phyloP scores from a whole-genome alignment of 2,888 invertebrate species.

The Mythimna lalbum region DNA sequence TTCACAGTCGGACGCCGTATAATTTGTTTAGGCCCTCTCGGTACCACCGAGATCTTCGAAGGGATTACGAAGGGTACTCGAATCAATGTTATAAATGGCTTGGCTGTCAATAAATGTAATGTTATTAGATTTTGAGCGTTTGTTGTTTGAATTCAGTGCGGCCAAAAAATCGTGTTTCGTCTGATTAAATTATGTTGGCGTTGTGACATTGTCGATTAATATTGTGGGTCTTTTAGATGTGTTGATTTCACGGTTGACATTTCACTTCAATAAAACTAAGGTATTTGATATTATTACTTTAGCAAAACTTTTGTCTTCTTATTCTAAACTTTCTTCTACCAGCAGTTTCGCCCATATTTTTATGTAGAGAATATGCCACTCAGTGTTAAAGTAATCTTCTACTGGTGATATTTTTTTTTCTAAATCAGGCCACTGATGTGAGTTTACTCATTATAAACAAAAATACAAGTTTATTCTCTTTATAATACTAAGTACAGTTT shows the following conservation, averaged over 20 bases:
- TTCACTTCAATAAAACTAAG: not conserved
- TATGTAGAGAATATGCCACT: no score
- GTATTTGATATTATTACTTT: not conserved
- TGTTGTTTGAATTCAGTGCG: constrained; percentile 39
- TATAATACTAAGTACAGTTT: not conserved
- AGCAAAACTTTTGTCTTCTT: not conserved
- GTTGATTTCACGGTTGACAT: not conserved
- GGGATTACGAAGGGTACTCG: constrained; percentile 60
- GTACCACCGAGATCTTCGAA: constrained; percentile 49
- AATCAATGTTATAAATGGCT: constrained; percentile 59
- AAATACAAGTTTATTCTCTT: no score
- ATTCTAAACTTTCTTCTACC: not conserved
- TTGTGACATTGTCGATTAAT: constrained; percentile 19
- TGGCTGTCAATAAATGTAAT: constrained; percentile 51
- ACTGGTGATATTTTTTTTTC: no score
- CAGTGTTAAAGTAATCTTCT: no score
- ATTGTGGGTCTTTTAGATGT: not conserved
- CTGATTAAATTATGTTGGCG: constrained; percentile 17
- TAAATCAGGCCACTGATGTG: no score
- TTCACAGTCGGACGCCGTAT: constrained; percentile 65
- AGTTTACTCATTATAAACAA: no score
- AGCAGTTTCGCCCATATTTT: no score
- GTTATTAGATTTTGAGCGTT: constrained; percentile 45
- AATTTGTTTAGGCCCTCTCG: constrained; percentile 69
- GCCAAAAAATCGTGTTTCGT: constrained; percentile 27